phyloP scores from a whole-genome alignment of 37 sponge, comb jelly and placozoan species.

The Mnemiopsis leidyi region DNA sequence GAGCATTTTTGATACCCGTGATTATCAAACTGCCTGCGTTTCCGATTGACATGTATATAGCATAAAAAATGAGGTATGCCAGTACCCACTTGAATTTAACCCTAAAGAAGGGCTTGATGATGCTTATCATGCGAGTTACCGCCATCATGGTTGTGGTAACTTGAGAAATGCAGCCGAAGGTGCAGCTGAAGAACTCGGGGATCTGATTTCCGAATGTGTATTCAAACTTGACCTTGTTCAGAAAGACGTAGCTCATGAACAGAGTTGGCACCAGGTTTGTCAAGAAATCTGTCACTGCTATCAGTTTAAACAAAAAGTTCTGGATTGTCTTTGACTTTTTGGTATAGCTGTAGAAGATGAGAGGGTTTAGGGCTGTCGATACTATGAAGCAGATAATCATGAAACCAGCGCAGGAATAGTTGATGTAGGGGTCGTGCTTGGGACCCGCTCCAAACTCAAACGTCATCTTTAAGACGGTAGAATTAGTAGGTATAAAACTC shows the following conservation, averaged over 20 bases:
- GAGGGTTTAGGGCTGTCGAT: constrained; percentile 36
- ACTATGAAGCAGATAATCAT: constrained; percentile 17
- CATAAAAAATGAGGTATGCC: constrained; percentile 59
- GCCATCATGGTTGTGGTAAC: constrained; percentile 62
- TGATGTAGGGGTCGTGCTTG: neutral
- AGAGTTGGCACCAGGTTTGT: constrained; percentile 46
- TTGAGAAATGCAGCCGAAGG: constrained; percentile 55
- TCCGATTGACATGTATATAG: constrained; percentile 57
- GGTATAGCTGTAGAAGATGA: constrained; percentile 58
- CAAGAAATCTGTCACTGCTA: constrained; percentile 28
- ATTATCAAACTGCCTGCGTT: constrained; percentile 39
- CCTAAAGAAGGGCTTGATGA: constrained; percentile 36
- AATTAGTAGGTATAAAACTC: too few relatives aligned
- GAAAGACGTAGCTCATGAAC: constrained; percentile 46
- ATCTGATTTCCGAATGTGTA: constrained; percentile 37
- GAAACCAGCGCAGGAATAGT: constrained; percentile 8
- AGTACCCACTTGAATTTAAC: constrained; percentile 14
- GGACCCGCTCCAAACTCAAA: constrained; percentile 13
- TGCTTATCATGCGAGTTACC: constrained; percentile 60
- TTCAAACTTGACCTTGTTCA: neutral
- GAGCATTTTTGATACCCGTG: neutral
- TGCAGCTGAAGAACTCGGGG: constrained; percentile 66
- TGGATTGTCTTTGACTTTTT: constrained; percentile 50
- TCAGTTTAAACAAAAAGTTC: constrained; percentile 62
- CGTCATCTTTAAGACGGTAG: too few relatives aligned